These are phyloP conservation scores for Ailurus styani DNA, from an alignment of 2,113 vertebrate genomes.

Conservation along the genomic window DNA sequence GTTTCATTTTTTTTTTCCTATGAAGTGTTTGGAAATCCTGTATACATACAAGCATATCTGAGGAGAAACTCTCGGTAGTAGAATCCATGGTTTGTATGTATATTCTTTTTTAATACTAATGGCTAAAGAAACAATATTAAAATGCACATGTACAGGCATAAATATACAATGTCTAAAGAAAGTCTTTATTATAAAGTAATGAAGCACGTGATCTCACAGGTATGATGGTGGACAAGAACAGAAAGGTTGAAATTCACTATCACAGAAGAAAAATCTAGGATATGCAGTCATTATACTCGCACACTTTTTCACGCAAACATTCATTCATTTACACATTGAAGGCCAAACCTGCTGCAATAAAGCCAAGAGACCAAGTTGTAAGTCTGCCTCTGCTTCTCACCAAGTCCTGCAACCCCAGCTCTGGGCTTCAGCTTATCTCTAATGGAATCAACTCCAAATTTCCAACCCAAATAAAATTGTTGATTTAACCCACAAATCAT, in stretches of 20 bases:
- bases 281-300: not conserved
- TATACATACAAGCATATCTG: not conserved
- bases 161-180: not conserved
- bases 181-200: not conserved
- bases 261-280: not conserved
- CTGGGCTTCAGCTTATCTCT: not conserved
- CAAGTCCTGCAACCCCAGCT: not conserved
- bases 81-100: not conserved
- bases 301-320: not conserved
- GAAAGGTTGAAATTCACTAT: not conserved
- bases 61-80: not conserved
- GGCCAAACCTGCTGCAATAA: not conserved
- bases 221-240: not conserved
- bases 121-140: not conserved
- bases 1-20: not conserved
- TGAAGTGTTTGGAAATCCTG: conserved; percentile 4
- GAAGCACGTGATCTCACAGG: not conserved
- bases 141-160: not conserved
- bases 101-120: not conserved
- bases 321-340: not conserved
- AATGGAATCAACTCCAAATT: not conserved
- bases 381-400: not conserved
- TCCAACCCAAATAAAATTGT: not conserved
- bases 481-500: not conserved
- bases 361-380: not conserved